phyloP scores from a whole-genome alignment of 2,113 vertebrate species.

The Leptodactylus fuscus region DNA sequence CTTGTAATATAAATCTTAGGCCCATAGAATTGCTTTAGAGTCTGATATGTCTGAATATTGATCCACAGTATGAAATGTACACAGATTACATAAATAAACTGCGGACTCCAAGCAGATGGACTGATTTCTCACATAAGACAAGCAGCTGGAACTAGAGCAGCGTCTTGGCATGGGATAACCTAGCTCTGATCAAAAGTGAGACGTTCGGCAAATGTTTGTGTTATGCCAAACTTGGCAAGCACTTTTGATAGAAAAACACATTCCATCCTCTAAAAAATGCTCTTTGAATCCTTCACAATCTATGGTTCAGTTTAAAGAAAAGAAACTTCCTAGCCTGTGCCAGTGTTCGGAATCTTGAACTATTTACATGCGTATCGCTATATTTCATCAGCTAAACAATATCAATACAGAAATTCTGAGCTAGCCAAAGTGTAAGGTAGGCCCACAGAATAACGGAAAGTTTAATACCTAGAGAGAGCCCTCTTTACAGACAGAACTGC shows the following conservation, averaged over 20 bases:
- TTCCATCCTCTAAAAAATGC: not conserved
- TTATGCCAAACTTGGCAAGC: not conserved
- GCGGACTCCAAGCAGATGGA: conserved; percentile 33
- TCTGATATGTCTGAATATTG: not conserved
- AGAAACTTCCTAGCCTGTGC: not conserved
- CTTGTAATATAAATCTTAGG: not conserved
- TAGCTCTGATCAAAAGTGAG: conserved; percentile 1
- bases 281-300: not conserved
- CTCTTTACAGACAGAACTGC: no score
- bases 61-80: conserved; percentile 5
- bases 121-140: not conserved
- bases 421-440: no score
- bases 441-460: no score
- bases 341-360: not conserved
- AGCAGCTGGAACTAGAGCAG: conserved; percentile 16
- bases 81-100: conserved; percentile 28
- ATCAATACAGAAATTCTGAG: not conserved
- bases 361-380: not conserved
- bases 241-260: not conserved
- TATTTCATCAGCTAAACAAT: not conserved
- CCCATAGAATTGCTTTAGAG: not conserved
- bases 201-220: conserved; percentile 13
- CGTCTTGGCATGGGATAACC: conserved; percentile 1
- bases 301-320: not conserved
- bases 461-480: no score